Conservation (phyloP, 1,140 invertebrate species). For the Lycorma delicatula region DNA sequence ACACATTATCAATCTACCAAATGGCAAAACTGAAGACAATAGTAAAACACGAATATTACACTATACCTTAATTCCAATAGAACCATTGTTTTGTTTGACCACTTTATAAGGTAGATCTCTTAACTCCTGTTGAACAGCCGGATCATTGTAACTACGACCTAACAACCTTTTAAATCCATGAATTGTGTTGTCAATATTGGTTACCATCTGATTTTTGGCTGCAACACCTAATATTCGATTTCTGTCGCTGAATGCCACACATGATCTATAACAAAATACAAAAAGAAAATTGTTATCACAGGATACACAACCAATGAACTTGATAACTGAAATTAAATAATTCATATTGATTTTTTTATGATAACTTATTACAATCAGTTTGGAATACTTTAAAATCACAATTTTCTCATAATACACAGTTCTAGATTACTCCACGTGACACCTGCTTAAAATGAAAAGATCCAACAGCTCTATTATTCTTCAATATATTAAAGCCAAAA, state of each 20-base stretch:
- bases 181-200: slow-evolving; percentile 95
- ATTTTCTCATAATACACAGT: no score
- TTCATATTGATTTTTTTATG: no score
- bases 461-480: no score
- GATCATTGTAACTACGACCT: slow-evolving; percentile 80
- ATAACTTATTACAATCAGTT: no score
- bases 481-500: no score
- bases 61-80: slow-evolving; percentile 62
- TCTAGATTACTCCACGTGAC: no score
- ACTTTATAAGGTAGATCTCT: slow-evolving; percentile 66
- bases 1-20: no score
- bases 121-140: slow-evolving; percentile 71
- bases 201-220: slow-evolving; percentile 93
- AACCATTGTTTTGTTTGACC: slow-evolving; percentile 56
- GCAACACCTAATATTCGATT: slow-evolving; percentile 90
- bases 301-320: no score
- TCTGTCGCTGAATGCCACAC: slow-evolving; percentile 87
- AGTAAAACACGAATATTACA: not conserved
- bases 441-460: no score
- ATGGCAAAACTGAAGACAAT: not conserved
- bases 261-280: slow-evolving; percentile 62
- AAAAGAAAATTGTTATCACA: no score
- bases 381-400: no score
- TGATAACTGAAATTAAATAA: no score
- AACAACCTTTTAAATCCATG: slow-evolving; percentile 88